Evolutionary conservation across 2,888 invertebrate genomes (phyloP).

Genomic region (Cacoxenus indagator): DNA sequence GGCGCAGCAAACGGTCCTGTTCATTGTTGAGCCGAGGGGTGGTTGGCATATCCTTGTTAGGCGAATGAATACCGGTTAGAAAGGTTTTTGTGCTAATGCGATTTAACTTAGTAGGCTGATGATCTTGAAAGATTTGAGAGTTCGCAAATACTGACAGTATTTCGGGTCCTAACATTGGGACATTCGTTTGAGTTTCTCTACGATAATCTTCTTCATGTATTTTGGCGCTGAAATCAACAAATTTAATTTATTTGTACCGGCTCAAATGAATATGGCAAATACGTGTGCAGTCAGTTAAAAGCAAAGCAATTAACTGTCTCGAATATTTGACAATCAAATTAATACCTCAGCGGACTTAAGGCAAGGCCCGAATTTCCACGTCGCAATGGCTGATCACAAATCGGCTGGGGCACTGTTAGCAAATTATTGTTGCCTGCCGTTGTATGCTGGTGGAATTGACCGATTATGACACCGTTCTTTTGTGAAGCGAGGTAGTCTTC

Average conservation of each 20-base stretch:
- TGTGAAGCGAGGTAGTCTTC: slow-evolving; percentile 62
- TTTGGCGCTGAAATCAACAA: slow-evolving; percentile 55
- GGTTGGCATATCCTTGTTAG: slow-evolving; percentile 63
- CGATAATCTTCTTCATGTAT: slow-evolving; percentile 71
- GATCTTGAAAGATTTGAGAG: slow-evolving; percentile 71
- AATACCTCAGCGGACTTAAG: slow-evolving; percentile 56
- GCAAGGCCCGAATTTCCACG: slow-evolving; percentile 53
- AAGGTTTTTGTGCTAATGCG: slow-evolving; percentile 66
- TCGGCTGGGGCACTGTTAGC: slow-evolving; percentile 61
- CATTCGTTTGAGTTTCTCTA: slow-evolving; percentile 71
- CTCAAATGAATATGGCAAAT: slow-evolving; percentile 28
- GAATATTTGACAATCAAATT: slow-evolving; percentile 46
- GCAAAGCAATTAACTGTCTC: slow-evolving; percentile 16
- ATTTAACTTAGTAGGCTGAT: slow-evolving; percentile 69
- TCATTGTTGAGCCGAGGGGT: slow-evolving; percentile 62
- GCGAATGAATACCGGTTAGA: slow-evolving; percentile 65
- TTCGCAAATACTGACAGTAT: slow-evolving; percentile 70
- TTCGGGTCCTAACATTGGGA: slow-evolving; percentile 71
- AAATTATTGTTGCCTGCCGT: slow-evolving; percentile 62
- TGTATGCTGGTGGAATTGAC: slow-evolving; percentile 50
- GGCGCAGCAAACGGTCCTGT: slow-evolving; percentile 68
- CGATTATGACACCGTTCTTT: slow-evolving; percentile 58
- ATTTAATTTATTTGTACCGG: slow-evolving; percentile 12
- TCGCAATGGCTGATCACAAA: slow-evolving; percentile 67
- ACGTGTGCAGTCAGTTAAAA: slow-evolving; percentile 21